Percentiles rank a stretch among this genome's conserved stretches.
These are phyloP conservation scores for Sebastes aleutianus DNA, from an alignment of 2,797 vertebrate genomes.

Conservation along the genomic window DNA sequence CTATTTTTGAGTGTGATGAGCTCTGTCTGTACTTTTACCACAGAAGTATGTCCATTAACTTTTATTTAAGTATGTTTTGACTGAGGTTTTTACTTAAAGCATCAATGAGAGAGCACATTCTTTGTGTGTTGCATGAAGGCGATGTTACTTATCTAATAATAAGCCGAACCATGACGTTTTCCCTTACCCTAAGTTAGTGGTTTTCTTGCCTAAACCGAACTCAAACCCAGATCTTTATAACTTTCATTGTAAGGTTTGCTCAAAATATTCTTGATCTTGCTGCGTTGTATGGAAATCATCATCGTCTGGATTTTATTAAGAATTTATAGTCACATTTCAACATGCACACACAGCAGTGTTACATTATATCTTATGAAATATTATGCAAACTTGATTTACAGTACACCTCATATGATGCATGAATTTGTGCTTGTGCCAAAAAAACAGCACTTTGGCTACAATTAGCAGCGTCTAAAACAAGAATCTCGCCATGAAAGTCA, in stretches of 20 bases:
- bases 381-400: background rate
- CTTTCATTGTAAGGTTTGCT: background rate
- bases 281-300: background rate
- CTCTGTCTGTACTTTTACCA: background rate
- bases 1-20: background rate
- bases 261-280: background rate
- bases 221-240: background rate
- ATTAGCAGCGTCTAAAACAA: background rate
- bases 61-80: background rate
- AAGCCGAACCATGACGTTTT: too few relatives aligned
- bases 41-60: background rate
- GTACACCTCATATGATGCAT: background rate
- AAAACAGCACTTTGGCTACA: background rate
- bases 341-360: constrained; percentile 12
- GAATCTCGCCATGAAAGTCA: background rate
- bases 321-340: constrained; percentile 1
- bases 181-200: too few relatives aligned
- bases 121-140: background rate
- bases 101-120: too few relatives aligned
- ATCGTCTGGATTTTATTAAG: constrained; percentile 6
- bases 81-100: background rate
- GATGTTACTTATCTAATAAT: too few relatives aligned
- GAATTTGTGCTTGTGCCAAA: background rate
- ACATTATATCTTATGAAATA: background rate
- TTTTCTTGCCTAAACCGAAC: too few relatives aligned